Conservation (phyloP, 2,113 vertebrate genomes). For the Pygoscelis antarcticus region DNA sequence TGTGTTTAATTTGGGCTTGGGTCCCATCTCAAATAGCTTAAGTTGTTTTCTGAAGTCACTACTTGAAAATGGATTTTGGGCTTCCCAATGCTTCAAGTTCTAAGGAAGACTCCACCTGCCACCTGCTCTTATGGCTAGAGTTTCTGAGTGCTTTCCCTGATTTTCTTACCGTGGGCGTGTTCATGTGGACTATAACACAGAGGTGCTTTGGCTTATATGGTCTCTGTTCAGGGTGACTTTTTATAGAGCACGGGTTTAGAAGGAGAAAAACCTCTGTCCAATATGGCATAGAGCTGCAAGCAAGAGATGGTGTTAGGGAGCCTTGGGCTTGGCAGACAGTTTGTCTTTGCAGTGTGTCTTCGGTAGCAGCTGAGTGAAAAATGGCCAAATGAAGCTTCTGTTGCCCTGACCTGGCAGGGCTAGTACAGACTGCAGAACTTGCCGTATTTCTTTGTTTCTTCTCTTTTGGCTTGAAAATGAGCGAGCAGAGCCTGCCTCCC, state of each 20-base stretch:
- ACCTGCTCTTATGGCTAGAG: accelerated
- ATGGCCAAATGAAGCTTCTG: neutral
- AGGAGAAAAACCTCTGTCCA: neutral
- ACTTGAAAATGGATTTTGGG: neutral
- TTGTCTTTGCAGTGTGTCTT: neutral
- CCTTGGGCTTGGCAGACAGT: neutral
- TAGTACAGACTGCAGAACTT: neutral
- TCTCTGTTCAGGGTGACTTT: neutral
- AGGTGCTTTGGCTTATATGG: neutral
- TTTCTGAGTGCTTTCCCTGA: neutral
- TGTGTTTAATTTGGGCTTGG: neutral
- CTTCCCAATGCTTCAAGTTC: neutral
- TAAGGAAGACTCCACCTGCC: neutral
- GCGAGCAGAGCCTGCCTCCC: neutral
- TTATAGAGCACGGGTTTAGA: neutral
- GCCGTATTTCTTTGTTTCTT: neutral
- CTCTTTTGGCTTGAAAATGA: neutral
- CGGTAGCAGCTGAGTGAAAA: neutral
- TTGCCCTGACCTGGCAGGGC: neutral
- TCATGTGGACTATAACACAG: neutral
- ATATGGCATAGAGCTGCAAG: neutral
- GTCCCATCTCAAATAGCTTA: neutral
- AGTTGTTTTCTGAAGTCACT: neutral
- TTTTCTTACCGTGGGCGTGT: neutral
- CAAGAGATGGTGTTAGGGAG: neutral